Base-by-base conservation (phyloP, 1,140 invertebrate species). In the Drosophila novamexicana region DNA sequence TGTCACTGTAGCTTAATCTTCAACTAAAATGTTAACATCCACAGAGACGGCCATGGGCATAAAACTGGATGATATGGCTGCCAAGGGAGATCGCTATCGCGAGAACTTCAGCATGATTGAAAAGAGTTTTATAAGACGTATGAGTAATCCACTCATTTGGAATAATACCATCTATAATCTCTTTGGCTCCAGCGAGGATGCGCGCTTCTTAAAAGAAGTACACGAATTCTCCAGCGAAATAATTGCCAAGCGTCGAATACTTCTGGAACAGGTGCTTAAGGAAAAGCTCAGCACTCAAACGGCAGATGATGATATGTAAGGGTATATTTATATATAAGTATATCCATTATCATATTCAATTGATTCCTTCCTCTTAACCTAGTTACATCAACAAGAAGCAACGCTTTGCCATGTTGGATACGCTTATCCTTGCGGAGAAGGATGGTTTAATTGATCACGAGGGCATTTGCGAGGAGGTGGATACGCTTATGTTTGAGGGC, bases 21-120 rank as follows among this genome's bases (percentile, higher is more conserved):
- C 16, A 14, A 8, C 42, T 12, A 1, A 68, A 29, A 29, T 29
- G 3, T 29, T 5, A 5, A 29, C 4, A 2, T 1, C 8, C 7
- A 6, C 68, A 96, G 96, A 97, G 92, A 96, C 96, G 29, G 96
- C 96, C 7, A 97, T 98, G 96, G 97, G 97, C 0, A 94, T 94
- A 12, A 94, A 94, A 53, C 58, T 92, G 9, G 82, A 89, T 22
- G 77, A 91, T 29, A 81, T 89, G 71, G 75, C 81, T 1, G 78
- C 90, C 47, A 71, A 89, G 8, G 82, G 86, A 0, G 80, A 92
- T 62, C 64, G 73, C 0, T 92, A 92, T 77, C 79, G 91, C 1
- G 58, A 75, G 2, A 88, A 76, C 53, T 81, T 92, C n/a, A 50
- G 67, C 6, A 73, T 70, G 70, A 81, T 91, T 18, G 91, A 91